Conservation (phyloP, 37 sponge, comb jelly and placozoan species). For the Ianthella basta region DNA sequence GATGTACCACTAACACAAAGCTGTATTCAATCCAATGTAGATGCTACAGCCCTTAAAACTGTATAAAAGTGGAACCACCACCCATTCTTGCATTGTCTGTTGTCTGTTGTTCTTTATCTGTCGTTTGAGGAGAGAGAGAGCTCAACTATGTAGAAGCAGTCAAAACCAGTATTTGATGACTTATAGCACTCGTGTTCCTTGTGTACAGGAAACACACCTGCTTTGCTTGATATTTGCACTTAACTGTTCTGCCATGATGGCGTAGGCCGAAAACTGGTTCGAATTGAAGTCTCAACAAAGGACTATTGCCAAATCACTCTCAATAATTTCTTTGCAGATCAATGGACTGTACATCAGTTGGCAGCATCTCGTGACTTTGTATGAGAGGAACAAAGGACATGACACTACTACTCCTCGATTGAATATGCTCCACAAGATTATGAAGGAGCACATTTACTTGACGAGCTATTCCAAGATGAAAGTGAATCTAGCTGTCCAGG, state of each 20-base stretch:
- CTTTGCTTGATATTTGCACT: background rate
- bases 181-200: background rate
- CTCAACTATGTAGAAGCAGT: background rate
- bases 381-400: no score
- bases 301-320: no score
- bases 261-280: background rate
- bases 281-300: no score
- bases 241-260: background rate
- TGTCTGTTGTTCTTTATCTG: background rate
- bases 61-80: background rate
- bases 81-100: background rate
- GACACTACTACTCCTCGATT: no score
- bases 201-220: background rate
- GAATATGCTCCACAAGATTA: no score
- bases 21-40: background rate
- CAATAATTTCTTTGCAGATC: no score
- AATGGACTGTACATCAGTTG: no score
- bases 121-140: constrained; percentile 5
- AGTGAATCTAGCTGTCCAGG: no score
- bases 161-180: background rate
- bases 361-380: no score
- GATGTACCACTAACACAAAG: background rate
- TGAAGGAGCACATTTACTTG: no score
- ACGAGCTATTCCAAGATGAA: no score
- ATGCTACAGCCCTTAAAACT: constrained; percentile 1